These are phyloP conservation scores for Drosophila pullipes DNA, from an alignment of 2,888 invertebrate genomes.

Conservation along the genomic window DNA sequence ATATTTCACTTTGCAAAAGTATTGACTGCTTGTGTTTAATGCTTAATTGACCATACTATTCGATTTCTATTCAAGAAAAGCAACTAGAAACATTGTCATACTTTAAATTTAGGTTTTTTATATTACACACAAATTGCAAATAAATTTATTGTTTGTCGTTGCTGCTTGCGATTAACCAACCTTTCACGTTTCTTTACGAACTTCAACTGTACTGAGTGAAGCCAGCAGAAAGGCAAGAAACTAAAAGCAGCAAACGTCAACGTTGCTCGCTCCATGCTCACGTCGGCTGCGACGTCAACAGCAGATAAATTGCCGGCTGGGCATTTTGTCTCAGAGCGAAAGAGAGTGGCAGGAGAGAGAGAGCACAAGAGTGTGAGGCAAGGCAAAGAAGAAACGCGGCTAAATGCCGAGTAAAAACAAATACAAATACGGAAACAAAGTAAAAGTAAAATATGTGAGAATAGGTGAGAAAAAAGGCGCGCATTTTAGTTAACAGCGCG, in stretches of 20 bases:
- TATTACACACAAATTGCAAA: constrained; percentile 26
- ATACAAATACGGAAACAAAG: constrained; percentile 69
- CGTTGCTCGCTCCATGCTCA: constrained; percentile 20
- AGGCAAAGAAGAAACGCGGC: constrained; percentile 54
- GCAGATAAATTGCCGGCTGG: constrained; percentile 64
- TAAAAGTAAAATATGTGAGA: constrained; percentile 55
- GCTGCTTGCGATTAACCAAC: constrained; percentile 62
- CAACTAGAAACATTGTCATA: constrained; percentile 17
- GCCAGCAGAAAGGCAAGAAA: constrained; percentile 53
- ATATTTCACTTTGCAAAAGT: not conserved
- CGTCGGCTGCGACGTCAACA: constrained; percentile 49
- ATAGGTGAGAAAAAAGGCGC: constrained; percentile 60
- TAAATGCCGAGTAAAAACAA: constrained; percentile 76
- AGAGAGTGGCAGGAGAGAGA: constrained; percentile 3
- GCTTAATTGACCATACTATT: not conserved
- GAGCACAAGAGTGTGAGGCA: constrained; percentile 11
- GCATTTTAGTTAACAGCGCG: constrained; percentile 41
- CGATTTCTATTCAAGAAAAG: not conserved
- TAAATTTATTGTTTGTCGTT: not conserved
- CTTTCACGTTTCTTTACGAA: constrained; percentile 61
- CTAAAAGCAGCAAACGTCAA: constrained; percentile 39
- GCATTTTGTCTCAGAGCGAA: constrained; percentile 12
- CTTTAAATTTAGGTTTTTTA: constrained; percentile 16
- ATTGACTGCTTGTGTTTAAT: not conserved
- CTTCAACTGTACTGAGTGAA: constrained; percentile 72